phyloP scores from a whole-genome alignment of 2,888 invertebrate genomes.

The Spodoptera exigua region DNA sequence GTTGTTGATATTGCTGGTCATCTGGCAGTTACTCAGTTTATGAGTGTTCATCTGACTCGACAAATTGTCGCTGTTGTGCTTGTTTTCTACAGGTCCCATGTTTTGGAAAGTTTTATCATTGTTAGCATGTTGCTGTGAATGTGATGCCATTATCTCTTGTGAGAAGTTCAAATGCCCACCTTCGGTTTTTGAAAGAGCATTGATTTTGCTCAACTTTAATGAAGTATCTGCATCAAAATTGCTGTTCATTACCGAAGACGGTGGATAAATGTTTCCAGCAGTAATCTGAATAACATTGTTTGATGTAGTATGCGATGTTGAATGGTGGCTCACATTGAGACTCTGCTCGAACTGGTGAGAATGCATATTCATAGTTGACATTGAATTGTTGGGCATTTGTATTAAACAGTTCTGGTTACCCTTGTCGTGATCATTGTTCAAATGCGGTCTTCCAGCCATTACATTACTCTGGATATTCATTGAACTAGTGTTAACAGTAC shows the following conservation, averaged over 20 bases:
- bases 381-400: conserved; percentile 73
- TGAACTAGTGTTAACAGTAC: conserved; percentile 69
- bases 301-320: conserved; percentile 76
- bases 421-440: conserved; percentile 79
- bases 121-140: conserved; percentile 83
- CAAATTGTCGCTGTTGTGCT: conserved; percentile 75
- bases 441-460: conserved; percentile 69
- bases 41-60: conserved; percentile 80
- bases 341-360: conserved; percentile 82
- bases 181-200: conserved; percentile 84
- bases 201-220: conserved; percentile 84
- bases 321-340: conserved; percentile 80
- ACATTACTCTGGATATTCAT: conserved; percentile 77
- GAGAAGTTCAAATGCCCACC: conserved; percentile 85
- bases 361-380: conserved; percentile 75
- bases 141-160: conserved; percentile 85
- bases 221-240: conserved; percentile 86
- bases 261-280: conserved; percentile 84
- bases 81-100: conserved; percentile 79
- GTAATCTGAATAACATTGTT: conserved; percentile 86
- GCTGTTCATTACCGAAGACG: conserved; percentile 78
- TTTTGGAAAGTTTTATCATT: conserved; percentile 85
- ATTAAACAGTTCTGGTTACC: conserved; percentile 79
- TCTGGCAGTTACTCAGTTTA: conserved; percentile 84
- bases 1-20: conserved; percentile 76